Percentiles rank a stretch among this genome's conserved stretches.
phyloP scores from a whole-genome alignment of 2,888 invertebrate genomes.

The Drosophila flavopinicola region DNA sequence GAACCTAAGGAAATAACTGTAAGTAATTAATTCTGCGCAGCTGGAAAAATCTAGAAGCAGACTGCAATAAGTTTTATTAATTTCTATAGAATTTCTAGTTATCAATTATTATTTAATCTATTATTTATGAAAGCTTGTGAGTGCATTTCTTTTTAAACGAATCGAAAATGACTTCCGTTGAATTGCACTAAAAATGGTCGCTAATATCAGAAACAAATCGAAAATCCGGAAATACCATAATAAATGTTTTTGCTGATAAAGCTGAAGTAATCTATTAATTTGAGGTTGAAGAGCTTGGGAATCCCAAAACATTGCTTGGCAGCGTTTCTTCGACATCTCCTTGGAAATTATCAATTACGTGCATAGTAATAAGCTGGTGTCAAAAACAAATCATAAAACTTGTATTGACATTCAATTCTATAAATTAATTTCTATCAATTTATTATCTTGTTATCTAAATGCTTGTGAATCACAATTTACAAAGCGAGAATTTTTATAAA shows the following conservation, averaged over 20 bases:
- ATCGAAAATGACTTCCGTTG: too few species aligned
- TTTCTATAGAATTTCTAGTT: background rate
- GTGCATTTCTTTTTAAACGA: too few species aligned
- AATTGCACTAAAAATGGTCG: too few species aligned
- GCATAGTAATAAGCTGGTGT: too few species aligned
- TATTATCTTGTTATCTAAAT: too few species aligned
- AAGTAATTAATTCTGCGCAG: background rate
- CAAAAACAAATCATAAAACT: too few species aligned
- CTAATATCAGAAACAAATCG: too few species aligned
- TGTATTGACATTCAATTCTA: too few species aligned
- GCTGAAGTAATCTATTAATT: too few species aligned
- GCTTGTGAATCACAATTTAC: background rate
- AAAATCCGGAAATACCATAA: too few species aligned
- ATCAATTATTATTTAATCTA: background rate
- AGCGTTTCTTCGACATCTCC: background rate
- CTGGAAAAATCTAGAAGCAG: background rate
- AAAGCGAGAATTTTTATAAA: background rate
- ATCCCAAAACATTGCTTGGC: background rate
- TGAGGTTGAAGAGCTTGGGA: background rate
- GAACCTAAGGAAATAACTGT: constrained; percentile 1
- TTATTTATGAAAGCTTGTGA: background rate
- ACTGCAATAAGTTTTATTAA: background rate
- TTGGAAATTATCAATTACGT: too few species aligned
- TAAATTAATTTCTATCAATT: background rate
- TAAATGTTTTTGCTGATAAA: too few species aligned